Evolutionary conservation across 2,113 vertebrate species (phyloP).

Genomic region (Neolamprologus sp.): DNA sequence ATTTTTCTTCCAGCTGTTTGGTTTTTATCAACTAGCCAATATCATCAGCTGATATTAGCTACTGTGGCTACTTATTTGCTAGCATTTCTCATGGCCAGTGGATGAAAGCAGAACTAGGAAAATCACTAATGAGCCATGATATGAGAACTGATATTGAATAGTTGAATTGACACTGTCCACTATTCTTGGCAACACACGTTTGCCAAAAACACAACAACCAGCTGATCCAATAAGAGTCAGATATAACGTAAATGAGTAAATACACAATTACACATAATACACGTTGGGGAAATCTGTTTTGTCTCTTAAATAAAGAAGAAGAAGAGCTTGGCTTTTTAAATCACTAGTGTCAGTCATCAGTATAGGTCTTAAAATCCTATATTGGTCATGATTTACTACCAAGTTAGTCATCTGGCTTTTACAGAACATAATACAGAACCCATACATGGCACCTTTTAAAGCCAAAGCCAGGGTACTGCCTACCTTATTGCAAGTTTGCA

Average conservation of each 20-base stretch:
- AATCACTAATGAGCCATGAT: neutral
- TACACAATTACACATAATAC: neutral
- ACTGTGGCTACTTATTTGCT: neutral
- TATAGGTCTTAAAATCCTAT: neutral
- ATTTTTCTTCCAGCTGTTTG: neutral
- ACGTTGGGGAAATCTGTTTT: neutral
- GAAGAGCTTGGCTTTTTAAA: neutral
- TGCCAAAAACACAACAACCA: neutral
- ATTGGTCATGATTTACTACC: neutral
- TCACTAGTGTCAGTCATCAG: neutral
- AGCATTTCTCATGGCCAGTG: neutral
- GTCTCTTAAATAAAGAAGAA: neutral
- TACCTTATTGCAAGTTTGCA: neutral
- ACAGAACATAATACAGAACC: neutral
- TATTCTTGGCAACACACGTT: neutral
- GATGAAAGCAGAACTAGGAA: neutral
- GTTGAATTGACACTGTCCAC: neutral
- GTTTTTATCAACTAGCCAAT: neutral
- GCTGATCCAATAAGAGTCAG: neutral
- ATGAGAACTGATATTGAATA: neutral
- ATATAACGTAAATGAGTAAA: neutral
- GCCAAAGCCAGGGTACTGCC: neutral
- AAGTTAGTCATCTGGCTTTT: neutral
- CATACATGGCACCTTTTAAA: neutral
- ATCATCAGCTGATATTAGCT: neutral